Evolutionary conservation across 2,113 vertebrate genomes (phyloP), one percentile per base, ranked within the genome.

Genomic region (Labrus mixtus): DNA sequence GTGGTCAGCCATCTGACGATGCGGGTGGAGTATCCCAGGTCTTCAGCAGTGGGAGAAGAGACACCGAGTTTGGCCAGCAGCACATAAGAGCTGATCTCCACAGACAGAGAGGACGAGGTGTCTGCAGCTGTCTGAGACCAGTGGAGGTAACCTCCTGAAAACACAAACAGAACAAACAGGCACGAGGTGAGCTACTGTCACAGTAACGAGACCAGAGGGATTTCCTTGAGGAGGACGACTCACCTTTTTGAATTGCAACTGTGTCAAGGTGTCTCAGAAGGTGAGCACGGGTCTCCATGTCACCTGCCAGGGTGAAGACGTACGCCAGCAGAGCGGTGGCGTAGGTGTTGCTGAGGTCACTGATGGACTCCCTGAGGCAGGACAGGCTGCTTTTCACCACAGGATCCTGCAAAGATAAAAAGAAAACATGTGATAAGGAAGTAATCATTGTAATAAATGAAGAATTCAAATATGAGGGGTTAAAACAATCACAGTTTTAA

Each of bases 261-360:
- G 12, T 55, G 56, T 88, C 71, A 0, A 95, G 74, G 12, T 88
- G 78, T 2, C 79, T n/a, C 45, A 94, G 74, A 22, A 94, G 90
- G 3, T 48, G 12, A 45, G 20, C 39, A 3, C 93, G 90, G 50
- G 88, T 90, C 59, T 90, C 90, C 60, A 60, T 73, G 60, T 95
- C 93, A 51, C 90, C 92, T 36, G 95, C 95, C 87, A 97, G 89
- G 61, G 95, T 92, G 0, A 97, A 97, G 72, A 95, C 94, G 56
- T 97, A 97, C 8, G 96, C 94, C 81, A 96, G 51, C 64, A 97
- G 89, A 0, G 96, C 95, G 67, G 95, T 93, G 4, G 93, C 93
- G 73, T 97, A 96, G 43, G 90, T 78, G 75, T 94, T 93, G 73
- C 76, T 76, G 46, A 89, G 25, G 71, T 69, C 62, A 56, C 36